Base-by-base conservation (phyloP, 2,888 invertebrate species). In the Diaperis boleti region DNA sequence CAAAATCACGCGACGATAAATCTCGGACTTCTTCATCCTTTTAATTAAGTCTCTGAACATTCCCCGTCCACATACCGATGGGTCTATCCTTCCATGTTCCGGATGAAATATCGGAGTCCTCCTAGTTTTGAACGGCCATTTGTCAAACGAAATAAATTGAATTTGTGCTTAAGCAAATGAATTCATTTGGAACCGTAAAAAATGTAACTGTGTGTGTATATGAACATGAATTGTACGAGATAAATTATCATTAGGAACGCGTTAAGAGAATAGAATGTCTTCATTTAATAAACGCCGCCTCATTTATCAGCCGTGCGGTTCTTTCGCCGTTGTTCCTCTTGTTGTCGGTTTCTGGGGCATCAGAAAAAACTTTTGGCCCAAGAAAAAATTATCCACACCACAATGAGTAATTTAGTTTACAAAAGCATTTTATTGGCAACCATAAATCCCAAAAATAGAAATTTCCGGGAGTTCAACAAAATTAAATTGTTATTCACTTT, bases 191-290 rank as follows among this genome's bases (percentile, higher is more conserved):
- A 60, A 64, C 62, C 67, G 69, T 72, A 72, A 72, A 74, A 72
- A 74, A 71, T 72, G 67, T 71, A 70, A 70, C 71, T 70, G 70
- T 68, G 70, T n/a, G n/a, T 71, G 68, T 73, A 73, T 74, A 74
- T 72, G 72, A 74, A 74, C 72, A 73, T 71, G 74, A 74, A 75
- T 72, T 66, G 74, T 72, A 70, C 59, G 71, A 72, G 70, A 78
- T 77, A 76, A 75, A 78, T 78, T 76, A 76, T 78, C 77, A 78
- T 78, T 78, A 78, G 76, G 71, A 72, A 71, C 74, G 74, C 77
- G 76, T 76, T 78, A 77, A 78, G 76, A 77, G 77, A 78, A 77
- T 76, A 76, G 76, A 74, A 77, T 75, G 76, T 78, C 78, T 78
- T 78, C 77, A 78, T 78, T 78, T 77, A 76, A 75, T 74, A 74